phyloP scores from a whole-genome alignment of 1,140 invertebrate genomes.

The Diprion similis region DNA sequence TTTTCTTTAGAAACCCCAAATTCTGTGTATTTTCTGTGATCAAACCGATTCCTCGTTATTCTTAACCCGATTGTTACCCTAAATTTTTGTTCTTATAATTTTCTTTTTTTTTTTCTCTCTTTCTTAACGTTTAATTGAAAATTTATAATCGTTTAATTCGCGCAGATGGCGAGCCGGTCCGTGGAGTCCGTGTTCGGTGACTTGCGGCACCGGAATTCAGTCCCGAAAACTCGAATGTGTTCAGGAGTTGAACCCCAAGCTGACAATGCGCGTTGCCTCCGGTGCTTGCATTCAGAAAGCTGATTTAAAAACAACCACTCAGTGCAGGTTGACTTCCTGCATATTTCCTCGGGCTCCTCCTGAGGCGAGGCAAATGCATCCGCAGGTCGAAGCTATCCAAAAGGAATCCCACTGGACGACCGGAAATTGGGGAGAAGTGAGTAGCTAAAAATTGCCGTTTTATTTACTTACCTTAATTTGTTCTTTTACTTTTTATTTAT shows the following conservation, averaged over 20 bases:
- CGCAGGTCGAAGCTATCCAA: constrained; percentile 33
- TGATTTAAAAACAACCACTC: constrained; percentile 45
- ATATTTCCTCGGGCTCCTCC: constrained; percentile 26
- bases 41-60: no score
- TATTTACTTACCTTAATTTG: neutral
- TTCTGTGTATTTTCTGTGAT: no score
- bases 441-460: neutral
- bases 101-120: constrained; percentile 18
- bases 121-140: neutral
- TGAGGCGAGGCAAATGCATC: constrained; percentile 47
- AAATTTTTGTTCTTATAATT: neutral
- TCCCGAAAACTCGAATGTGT: constrained; percentile 63
- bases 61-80: no score
- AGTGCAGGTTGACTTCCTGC: constrained; percentile 46
- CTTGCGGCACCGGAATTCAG: constrained; percentile 72
- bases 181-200: constrained; percentile 68
- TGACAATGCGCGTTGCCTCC: constrained; percentile 59
- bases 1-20: no score
- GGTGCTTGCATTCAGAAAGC: constrained; percentile 54
- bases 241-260: constrained; percentile 57
- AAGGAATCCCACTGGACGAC: constrained; percentile 45
- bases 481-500: neutral
- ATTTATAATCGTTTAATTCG: neutral
- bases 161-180: constrained; percentile 46
- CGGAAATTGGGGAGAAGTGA: constrained; percentile 49